Evolutionary conservation across 2,113 vertebrate genomes (phyloP), one percentile per base, ranked within the genome.

Genomic region (Vulpes ferrilata): DNA sequence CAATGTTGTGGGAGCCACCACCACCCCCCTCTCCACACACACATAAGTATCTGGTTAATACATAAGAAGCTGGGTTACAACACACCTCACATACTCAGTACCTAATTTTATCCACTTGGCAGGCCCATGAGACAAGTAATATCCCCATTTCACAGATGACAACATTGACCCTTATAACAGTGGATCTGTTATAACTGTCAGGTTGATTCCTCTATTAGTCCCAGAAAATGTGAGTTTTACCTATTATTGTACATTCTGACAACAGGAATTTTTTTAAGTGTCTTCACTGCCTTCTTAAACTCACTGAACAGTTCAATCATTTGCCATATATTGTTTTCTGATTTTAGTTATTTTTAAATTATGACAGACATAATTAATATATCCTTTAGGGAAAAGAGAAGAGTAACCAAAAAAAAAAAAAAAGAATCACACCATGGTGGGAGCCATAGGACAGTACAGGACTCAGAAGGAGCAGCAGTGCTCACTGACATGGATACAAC

Each of bases 191-290:
- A 60, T 23, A 76, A 94, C 32, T 67, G 3, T 6, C 65, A 89
- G 43, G 30, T 62, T 43, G 30, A 67, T 62, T 88, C 5, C 23
- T 86, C 22, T n/a, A 12, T n/a, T 11, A 53, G 19, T 59, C 5
- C 9, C 12, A 90, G 73, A 48, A 59, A 90, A 87, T 84, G n/a
- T 23, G 51, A 93, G 62, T 88, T 93, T 84, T 88, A 74, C n/a
- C 30, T 80, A 59, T 57, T 59, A 57, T 78, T 57, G 11, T 79
- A 51, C 1, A 7, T 65, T 92, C 25, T 91, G 59, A 79, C 17
- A 95, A 80, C 4, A 73, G 10, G n/a, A 78, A 84, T 79, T 90
- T 64, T 48, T 90, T 64, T 48, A 79, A 92, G 20, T 94, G 60
- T 51, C 27, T 83, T 79, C 22, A 69, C 8, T 80, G 57, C 19